Evolutionary conservation across 2,888 invertebrate genomes (phyloP), one percentile per base, ranked within the genome.

Genomic region (Ctena decussata): DNA sequence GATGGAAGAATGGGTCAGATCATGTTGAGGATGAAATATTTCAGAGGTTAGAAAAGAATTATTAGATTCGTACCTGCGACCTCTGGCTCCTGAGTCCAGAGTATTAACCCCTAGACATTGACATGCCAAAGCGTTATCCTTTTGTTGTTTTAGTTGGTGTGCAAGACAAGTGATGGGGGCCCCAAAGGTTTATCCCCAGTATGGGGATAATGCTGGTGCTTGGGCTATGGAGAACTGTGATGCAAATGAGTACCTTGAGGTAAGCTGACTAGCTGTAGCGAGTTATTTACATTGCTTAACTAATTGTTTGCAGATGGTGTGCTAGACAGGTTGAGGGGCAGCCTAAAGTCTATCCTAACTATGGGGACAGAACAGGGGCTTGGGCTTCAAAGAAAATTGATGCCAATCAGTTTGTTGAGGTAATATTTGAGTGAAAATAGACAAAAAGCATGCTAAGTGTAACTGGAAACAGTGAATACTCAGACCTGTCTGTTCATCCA

Each of bases 141-240:
- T n/a, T n/a, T 41, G 15, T 53, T 53, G 30, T 82, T 87, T 46
- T 76, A 92, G 93, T 18, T 94, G 93, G 94, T 70, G 89, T 74
- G 93, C 93, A 0, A 84, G 86, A 37, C 79, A 80, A 65, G 87
- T 93, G 0, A 77, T 91, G n/a, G 94, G 94, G 32, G 73, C 77
- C 37, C 93, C 94, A 0, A 89, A 65, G 79, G 93, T 94, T 1
- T 94, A 91, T 74, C 94, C 94, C 5, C 81, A 89, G 44, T 92
- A 94, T 85, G 94, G 94, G 6, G 94, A 94, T 74, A 84, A 90
- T 8, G 85, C 85, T 27, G 93, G 93, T 12, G 87, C 93, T 1
- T 94, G 94, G 94, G 93, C 93, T 24, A 85, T 89, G 37, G 80
- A 82, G 8, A 49, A 46, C 39, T 79, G 80, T 71, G 85, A 91